phyloP scores from a whole-genome alignment of 2,888 invertebrate species.

The Coelopa pilipes region DNA sequence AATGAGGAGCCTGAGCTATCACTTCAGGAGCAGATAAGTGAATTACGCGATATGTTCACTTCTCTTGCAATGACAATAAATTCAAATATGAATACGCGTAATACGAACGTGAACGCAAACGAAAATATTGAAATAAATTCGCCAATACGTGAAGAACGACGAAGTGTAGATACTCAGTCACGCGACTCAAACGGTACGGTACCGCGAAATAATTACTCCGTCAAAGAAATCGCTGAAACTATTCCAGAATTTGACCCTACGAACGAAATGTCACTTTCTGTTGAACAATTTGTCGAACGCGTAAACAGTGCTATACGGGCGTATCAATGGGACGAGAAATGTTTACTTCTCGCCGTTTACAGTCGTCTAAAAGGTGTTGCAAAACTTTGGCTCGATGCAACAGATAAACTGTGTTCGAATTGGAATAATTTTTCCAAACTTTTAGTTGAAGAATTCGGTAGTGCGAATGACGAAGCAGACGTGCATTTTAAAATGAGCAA shows the following conservation, averaged over 20 bases:
- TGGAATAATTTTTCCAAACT: not conserved
- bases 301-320: not conserved
- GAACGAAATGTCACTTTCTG: conserved; percentile 24
- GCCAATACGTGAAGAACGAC: not conserved
- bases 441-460: not conserved
- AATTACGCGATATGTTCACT: not conserved
- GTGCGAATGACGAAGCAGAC: not conserved
- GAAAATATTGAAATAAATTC: not conserved
- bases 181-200: not conserved
- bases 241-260: conserved; percentile 35
- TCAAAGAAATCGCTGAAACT: conserved; percentile 39
- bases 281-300: not conserved
- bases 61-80: not conserved
- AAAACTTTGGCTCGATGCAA: conserved; percentile 35
- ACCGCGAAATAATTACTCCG: not conserved
- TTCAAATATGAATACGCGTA: not conserved
- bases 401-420: not conserved
- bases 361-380: conserved; percentile 32
- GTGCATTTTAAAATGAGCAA: not conserved
- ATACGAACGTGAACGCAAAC: not conserved
- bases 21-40: not conserved
- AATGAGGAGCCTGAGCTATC: not conserved
- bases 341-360: conserved; percentile 37
- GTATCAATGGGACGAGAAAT: conserved; percentile 18
- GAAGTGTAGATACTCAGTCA: too few species aligned